Conservation (phyloP, 2,888 invertebrate genomes). For the Argyresthia albistria region DNA sequence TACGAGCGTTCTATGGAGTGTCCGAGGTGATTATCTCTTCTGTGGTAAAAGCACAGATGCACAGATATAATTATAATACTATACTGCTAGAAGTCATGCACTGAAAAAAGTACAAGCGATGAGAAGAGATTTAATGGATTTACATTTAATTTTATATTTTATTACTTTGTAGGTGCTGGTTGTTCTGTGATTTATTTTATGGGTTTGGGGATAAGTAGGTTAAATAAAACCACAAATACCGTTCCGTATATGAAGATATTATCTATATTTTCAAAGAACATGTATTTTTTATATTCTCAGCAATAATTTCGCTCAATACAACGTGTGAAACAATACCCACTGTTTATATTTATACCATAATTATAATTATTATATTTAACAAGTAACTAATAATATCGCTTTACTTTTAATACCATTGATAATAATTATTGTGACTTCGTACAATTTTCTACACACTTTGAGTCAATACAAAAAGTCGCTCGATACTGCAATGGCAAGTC, state of each 20-base stretch:
- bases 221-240: slow-evolving; percentile 19
- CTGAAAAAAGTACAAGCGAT: no score
- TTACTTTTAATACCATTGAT: slow-evolving; percentile 37
- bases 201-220: background rate
- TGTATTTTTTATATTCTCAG: slow-evolving; percentile 56
- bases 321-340: slow-evolving; percentile 62
- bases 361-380: slow-evolving; percentile 39
- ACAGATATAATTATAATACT: no score
- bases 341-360: slow-evolving; percentile 46
- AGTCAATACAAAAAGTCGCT: slow-evolving; percentile 50
- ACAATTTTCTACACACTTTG: slow-evolving; percentile 52
- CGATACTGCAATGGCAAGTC: slow-evolving; percentile 38
- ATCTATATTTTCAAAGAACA: slow-evolving; percentile 66
- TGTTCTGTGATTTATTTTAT: background rate
- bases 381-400: slow-evolving; percentile 58
- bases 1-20: no score
- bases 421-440: slow-evolving; percentile 55
- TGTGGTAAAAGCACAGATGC: no score
- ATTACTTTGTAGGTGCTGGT: no score
- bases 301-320: slow-evolving; percentile 62
- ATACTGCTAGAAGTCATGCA: no score
- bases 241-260: slow-evolving; percentile 65
- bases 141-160: no score
- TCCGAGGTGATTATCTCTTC: no score
- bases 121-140: no score